phyloP scores from a whole-genome alignment of 2,797 vertebrate genomes.

The Nannoperca australis region DNA sequence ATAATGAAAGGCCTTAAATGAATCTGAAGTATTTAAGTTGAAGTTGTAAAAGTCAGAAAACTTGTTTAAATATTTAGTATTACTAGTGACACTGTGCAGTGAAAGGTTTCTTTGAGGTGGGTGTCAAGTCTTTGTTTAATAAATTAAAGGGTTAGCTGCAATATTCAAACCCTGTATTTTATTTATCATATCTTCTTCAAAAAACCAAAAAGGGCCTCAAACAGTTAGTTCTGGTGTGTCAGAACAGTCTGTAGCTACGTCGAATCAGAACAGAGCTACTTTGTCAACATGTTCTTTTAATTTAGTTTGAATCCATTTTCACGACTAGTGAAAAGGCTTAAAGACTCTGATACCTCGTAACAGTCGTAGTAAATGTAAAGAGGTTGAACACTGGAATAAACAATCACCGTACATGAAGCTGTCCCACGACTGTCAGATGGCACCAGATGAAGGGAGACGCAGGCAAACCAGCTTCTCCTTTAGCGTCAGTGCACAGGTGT shows the following conservation, averaged over 20 bases:
- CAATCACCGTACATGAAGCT: neutral
- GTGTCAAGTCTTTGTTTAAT: slow-evolving; percentile 9
- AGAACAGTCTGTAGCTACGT: neutral
- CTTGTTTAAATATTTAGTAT: slow-evolving; percentile 11
- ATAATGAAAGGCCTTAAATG: neutral
- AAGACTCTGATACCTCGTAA: neutral
- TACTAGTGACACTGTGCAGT: neutral
- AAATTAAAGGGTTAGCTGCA: slow-evolving; percentile 6
- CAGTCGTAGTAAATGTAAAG: neutral
- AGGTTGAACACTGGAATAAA: neutral
- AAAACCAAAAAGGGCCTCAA: neutral
- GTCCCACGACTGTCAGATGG: neutral
- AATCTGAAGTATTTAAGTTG: neutral
- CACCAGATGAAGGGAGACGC: neutral
- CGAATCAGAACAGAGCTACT: neutral
- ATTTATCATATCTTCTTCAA: slow-evolving; percentile 1
- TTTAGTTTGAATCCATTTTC: neutral
- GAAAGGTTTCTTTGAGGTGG: neutral
- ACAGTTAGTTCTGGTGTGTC: neutral
- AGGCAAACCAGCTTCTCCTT: neutral
- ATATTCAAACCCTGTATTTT: slow-evolving; percentile 25
- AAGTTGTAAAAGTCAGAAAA: neutral
- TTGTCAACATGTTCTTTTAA: neutral
- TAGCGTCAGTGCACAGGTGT: slow-evolving; percentile 22
- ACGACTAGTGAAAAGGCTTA: neutral